These are phyloP conservation scores for Neosilurus hyrtlii DNA, from an alignment of 2,797 vertebrate genomes.

Conservation along the genomic window DNA sequence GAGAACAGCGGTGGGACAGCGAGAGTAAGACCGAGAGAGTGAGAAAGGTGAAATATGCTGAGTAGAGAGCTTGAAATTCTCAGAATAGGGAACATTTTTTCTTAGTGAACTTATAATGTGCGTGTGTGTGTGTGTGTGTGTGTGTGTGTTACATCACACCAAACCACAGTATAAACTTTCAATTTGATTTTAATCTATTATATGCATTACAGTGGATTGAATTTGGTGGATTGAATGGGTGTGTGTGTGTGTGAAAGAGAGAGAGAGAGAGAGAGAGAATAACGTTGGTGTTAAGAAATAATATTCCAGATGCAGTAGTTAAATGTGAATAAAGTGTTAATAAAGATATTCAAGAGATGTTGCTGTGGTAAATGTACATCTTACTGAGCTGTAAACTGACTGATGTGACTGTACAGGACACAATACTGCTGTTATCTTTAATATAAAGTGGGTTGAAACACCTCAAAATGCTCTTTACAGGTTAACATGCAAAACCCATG, in stretches of 20 bases:
- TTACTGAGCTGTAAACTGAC: too few relatives aligned
- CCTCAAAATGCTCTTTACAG: too few relatives aligned
- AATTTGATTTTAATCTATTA: not conserved
- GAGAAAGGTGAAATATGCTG: conserved; percentile 65
- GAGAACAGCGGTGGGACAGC: not conserved
- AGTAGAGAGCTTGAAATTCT: conserved; percentile 74
- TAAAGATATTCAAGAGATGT: too few relatives aligned
- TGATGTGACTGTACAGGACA: too few relatives aligned
- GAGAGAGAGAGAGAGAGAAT: not conserved
- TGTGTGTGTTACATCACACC: not conserved
- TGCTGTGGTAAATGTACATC: too few relatives aligned
- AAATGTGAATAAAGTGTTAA: too few relatives aligned
- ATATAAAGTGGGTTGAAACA: too few relatives aligned
- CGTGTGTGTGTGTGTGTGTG: not conserved
- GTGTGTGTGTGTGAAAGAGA: not conserved
- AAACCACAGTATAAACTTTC: not conserved
- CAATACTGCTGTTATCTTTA: too few relatives aligned
- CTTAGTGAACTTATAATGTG: not conserved
- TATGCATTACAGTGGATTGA: too few relatives aligned
- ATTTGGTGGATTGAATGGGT: not conserved
- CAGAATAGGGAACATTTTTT: conserved; percentile 73
- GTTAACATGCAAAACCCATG: too few relatives aligned
- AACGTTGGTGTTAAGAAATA: too few relatives aligned
- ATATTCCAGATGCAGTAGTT: too few relatives aligned
- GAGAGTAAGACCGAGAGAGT: conserved; percentile 15